Evolutionary conservation across 1,140 invertebrate genomes (phyloP), one percentile per base, ranked within the genome.

Genomic region (Cyrtorhinus lividipennis): DNA sequence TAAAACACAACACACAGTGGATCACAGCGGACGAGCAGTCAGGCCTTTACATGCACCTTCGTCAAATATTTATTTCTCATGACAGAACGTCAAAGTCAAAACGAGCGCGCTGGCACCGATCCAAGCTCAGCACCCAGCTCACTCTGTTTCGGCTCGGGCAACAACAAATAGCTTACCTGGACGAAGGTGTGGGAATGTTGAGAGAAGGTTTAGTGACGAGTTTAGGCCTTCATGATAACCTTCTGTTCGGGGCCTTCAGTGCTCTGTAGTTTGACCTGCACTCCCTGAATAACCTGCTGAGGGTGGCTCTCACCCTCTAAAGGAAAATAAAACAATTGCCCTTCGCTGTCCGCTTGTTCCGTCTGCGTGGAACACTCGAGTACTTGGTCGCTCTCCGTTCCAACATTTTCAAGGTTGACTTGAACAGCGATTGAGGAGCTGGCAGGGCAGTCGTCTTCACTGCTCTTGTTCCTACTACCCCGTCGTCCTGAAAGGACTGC

Each of bases 271-370:
- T 85, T 84, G 1, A 83, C 81, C 1, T 82, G 81, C 0, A 85
- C 82, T 1, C 82, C 83, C 66, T 84, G 81, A 62, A 84, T 83
- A 22, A 81, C 66, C 62, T 79, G 76, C 62, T 77, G 74, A 1
- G 74, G 72, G 62, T 72, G 75, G 22, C 72, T 73, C 0, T 73
- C 77, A 13, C 74, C 75, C 68, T 83, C 80, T 1, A 84, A 66
- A 0, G 84, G 84, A 70, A 85, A 83, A 64, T 85, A 85, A 70
- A 86, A 85, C n/a, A 83, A 73, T 53, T 83, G 80, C 15, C 80
- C 79, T 24, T 76, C 77, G 8, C 75, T 73, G 15, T 76, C 74
- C 46, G 76, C 74, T 73, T 72, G 22, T 27, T 81, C 79, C 0
- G 78, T 79, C 63, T 79, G 79, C 1, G 77, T 78, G 2, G 77